These are phyloP conservation scores for Porphyrio hochstetteri DNA, from an alignment of 2,113 vertebrate species.

Conservation along the genomic window DNA sequence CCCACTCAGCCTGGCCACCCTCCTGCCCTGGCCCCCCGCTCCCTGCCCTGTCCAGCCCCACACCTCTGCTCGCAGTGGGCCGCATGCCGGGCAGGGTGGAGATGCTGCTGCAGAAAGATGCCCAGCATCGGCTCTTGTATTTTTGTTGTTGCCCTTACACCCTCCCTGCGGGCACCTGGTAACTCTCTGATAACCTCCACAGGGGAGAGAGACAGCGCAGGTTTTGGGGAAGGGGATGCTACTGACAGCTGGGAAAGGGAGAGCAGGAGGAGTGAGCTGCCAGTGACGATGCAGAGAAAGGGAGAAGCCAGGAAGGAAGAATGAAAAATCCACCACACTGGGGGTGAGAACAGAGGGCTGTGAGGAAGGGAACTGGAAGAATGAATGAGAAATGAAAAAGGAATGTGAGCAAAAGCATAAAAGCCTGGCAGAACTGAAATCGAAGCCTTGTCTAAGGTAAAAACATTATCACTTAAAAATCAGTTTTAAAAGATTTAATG, in stretches of 20 bases:
- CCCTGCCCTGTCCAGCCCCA: background rate
- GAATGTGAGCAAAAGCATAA: background rate
- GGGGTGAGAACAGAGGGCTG: background rate
- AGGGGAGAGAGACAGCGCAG: background rate
- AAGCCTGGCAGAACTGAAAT: background rate
- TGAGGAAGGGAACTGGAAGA: background rate
- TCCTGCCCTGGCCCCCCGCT: background rate
- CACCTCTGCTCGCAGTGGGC: fast-evolving
- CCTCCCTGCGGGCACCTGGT: background rate
- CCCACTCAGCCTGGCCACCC: background rate
- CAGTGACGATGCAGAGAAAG: background rate
- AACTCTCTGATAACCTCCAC: background rate
- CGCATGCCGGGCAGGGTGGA: background rate
- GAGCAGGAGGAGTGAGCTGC: background rate
- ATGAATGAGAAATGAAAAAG: background rate
- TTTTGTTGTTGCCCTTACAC: background rate
- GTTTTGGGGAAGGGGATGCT: background rate
- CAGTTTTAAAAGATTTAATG: background rate
- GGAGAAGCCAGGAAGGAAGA: background rate
- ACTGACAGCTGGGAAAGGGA: background rate
- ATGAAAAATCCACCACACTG: background rate
- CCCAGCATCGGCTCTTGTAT: background rate
- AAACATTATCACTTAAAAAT: background rate
- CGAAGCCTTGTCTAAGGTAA: background rate
- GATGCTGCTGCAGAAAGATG: background rate